phyloP scores from a whole-genome alignment of 2,797 vertebrate species.

The Enteromius treurensis region DNA sequence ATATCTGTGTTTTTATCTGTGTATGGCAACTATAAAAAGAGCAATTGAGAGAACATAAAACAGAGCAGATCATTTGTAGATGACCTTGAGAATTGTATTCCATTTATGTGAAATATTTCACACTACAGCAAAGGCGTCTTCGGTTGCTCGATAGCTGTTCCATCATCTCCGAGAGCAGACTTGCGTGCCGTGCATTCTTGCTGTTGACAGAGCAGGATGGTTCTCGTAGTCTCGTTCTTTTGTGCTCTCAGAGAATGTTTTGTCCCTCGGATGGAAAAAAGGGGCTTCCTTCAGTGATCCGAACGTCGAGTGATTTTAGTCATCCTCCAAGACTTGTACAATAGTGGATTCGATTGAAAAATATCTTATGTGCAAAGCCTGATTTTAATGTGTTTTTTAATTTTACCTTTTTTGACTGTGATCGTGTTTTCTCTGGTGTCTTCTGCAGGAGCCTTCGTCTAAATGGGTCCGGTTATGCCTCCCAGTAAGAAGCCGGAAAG shows the following conservation, averaged over 20 bases:
- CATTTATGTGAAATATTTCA: slow-evolving; percentile 25
- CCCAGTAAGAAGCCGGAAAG: slow-evolving; percentile 91
- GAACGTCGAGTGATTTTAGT: slow-evolving; percentile 47
- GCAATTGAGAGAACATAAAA: slow-evolving; percentile 18
- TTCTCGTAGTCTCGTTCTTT: not conserved
- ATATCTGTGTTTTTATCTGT: slow-evolving; percentile 17
- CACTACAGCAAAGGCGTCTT: slow-evolving; percentile 24
- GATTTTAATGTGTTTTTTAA: not conserved
- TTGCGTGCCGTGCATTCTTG: slow-evolving; percentile 1
- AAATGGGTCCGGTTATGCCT: slow-evolving; percentile 94
- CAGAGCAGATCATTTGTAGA: slow-evolving; percentile 23
- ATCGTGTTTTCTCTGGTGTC: slow-evolving; percentile 52
- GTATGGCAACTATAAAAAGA: not conserved
- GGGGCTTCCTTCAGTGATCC: slow-evolving; percentile 39
- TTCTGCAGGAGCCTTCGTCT: slow-evolving; percentile 78
- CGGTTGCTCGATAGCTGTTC: not conserved
- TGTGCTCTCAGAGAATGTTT: slow-evolving; percentile 24
- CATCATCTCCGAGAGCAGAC: not conserved
- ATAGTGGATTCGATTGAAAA: not conserved
- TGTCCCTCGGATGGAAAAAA: slow-evolving; percentile 31
- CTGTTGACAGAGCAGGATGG: not conserved
- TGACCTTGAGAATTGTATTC: slow-evolving; percentile 5
- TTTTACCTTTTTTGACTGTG: slow-evolving; percentile 6
- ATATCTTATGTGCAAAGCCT: not conserved
- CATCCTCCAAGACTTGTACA: slow-evolving; percentile 35